Percentiles rank a stretch among this genome's conserved stretches.
Conservation (phyloP, 2,113 vertebrate genomes). For the Leiothrix lutea region DNA sequence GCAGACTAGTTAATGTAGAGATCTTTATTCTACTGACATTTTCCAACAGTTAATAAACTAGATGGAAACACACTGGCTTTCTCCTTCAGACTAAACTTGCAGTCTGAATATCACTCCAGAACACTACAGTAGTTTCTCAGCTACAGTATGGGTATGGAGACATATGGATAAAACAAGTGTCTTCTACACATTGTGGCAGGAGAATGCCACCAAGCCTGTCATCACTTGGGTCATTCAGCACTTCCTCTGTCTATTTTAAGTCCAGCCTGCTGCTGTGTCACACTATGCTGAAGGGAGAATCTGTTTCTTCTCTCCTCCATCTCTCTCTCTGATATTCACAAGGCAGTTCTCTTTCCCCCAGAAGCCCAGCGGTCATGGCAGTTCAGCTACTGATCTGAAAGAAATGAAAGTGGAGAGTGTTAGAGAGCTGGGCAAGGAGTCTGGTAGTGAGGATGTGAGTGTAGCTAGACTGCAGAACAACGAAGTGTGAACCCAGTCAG, state of each 20-base stretch:
- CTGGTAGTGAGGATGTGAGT: background rate
- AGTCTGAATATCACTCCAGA: background rate
- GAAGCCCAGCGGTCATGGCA: background rate
- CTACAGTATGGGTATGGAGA: background rate
- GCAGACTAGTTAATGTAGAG: background rate
- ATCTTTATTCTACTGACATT: conserved; percentile 32
- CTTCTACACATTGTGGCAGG: background rate
- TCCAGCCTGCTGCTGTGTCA: conserved; percentile 13
- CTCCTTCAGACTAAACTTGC: background rate
- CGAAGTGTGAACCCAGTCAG: conserved; percentile 19
- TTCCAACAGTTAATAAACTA: background rate
- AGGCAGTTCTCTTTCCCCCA: background rate
- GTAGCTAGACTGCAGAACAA: background rate
- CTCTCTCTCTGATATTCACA: background rate
- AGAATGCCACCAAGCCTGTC: conserved; percentile 52
- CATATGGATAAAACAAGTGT: conserved; percentile 53
- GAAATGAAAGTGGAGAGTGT: background rate
- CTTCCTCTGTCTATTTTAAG: conserved; percentile 41
- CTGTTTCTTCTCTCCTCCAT: conserved; percentile 32
- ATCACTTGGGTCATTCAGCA: conserved; percentile 52
- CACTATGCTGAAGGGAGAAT: conserved; percentile 3
- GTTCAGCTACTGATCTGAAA: background rate
- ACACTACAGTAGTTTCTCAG: background rate
- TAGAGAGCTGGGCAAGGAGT: background rate
- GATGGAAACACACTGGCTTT: conserved; percentile 20